phyloP scores from a whole-genome alignment of 2,797 vertebrate species.

The Scomberomorus guttatus region DNA sequence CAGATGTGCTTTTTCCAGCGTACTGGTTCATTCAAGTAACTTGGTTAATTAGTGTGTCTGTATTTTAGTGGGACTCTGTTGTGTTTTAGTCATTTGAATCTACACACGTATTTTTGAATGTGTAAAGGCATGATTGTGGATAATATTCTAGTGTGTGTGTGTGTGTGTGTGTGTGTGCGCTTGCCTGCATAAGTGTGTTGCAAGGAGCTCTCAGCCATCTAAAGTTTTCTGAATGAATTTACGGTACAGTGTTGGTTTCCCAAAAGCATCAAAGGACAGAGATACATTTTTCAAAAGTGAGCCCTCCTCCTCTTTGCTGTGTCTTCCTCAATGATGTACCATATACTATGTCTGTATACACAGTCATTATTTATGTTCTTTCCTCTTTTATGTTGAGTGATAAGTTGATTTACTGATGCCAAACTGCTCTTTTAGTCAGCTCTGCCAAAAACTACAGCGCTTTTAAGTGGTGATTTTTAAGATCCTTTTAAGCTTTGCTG shows the following conservation, averaged over 20 bases:
- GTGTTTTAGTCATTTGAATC: constrained; percentile 41
- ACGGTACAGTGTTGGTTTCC: constrained; percentile 24
- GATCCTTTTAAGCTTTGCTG: constrained; percentile 13
- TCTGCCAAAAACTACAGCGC: constrained; percentile 7
- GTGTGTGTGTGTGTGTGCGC: constrained; percentile 13
- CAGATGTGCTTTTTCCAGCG: constrained; percentile 76
- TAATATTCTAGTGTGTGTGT: constrained; percentile 29
- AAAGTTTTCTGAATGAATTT: constrained; percentile 41
- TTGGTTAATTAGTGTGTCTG: constrained; percentile 79
- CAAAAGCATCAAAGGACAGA: constrained; percentile 39
- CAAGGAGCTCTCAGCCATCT: constrained; percentile 47
- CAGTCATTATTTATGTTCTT: constrained; percentile 25
- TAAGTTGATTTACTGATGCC: constrained; percentile 17
- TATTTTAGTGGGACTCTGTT: constrained; percentile 45
- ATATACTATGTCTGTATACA: not conserved
- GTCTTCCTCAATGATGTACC: constrained; percentile 28
- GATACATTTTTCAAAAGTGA: constrained; percentile 38
- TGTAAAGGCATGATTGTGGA: constrained; percentile 50
- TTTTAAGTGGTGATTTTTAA: constrained; percentile 17
- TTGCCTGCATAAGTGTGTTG: constrained; percentile 55
- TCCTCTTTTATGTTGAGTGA: constrained; percentile 18
- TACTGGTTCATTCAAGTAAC: constrained; percentile 77
- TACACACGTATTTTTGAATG: constrained; percentile 43
- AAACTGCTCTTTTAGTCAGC: not conserved
- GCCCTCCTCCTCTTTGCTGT: not conserved